Conservation (phyloP, 2,888 invertebrate species). For the Phoenoteleia sp. region DNA sequence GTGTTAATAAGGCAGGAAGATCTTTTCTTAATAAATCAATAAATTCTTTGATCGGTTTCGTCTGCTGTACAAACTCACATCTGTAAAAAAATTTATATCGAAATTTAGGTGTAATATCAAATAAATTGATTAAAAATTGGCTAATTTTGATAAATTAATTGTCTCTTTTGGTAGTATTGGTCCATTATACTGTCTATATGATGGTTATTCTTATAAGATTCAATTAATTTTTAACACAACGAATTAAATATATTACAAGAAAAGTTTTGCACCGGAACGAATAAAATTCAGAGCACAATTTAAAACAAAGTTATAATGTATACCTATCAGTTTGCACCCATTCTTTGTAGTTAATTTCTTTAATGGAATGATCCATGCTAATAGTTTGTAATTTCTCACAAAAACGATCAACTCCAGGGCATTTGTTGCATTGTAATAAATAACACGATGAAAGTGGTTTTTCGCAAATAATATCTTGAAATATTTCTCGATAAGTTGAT, state of each 20-base stretch:
- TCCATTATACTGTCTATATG: too few species aligned
- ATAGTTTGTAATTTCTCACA: constrained; percentile 10
- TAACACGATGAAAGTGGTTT: constrained; percentile 7
- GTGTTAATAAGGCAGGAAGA: constrained; percentile 3
- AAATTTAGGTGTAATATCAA: not conserved
- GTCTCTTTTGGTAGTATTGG: too few species aligned
- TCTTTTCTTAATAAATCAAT: not conserved
- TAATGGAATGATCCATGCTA: constrained; percentile 23
- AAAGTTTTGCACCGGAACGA: too few species aligned
- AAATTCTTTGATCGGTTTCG: constrained; percentile 14
- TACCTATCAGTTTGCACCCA: constrained; percentile 36
- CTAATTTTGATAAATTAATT: too few species aligned
- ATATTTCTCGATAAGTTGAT: constrained; percentile 26
- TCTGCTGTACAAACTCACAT: constrained; percentile 15
- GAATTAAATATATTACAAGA: too few species aligned
- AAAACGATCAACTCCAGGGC: constrained; percentile 29
- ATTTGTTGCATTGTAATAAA: constrained; percentile 27
- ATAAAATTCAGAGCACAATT: too few species aligned
- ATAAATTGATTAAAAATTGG: not conserved
- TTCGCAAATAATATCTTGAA: constrained; percentile 35
- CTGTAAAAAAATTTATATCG: constrained; percentile 9
- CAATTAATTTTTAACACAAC: too few species aligned
- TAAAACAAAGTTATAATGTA: not conserved
- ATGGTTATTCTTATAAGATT: too few species aligned
- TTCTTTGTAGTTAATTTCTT: constrained; percentile 23